These are phyloP conservation scores for Calliphora vomitoria DNA, from an alignment of 2,888 invertebrate species.

Conservation along the genomic window DNA sequence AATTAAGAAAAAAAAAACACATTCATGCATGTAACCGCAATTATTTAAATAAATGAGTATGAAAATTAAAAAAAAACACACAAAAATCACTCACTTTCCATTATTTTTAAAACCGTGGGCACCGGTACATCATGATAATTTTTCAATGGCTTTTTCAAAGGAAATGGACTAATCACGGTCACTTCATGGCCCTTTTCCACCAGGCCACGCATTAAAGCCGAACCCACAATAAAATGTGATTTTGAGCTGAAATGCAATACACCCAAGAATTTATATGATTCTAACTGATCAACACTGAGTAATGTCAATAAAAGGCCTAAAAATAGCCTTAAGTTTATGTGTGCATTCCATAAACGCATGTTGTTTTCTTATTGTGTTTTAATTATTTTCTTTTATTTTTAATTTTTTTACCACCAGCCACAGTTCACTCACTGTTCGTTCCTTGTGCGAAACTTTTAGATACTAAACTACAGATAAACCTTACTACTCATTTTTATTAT, in stretches of 20 bases:
- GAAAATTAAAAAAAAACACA: background rate
- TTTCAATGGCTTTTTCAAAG: conserved; percentile 77
- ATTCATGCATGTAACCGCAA: background rate
- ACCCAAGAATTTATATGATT: conserved; percentile 78
- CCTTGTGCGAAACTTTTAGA: background rate
- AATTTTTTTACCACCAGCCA: background rate
- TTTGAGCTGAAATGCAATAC: conserved; percentile 78
- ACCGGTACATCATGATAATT: conserved; percentile 78
- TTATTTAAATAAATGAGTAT: background rate
- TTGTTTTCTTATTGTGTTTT: background rate
- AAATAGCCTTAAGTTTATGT: conserved; percentile 47
- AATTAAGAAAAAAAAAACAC: conserved; percentile 6
- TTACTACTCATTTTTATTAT: conserved; percentile 26
- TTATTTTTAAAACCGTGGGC: conserved; percentile 58
- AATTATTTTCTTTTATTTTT: background rate
- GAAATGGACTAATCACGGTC: conserved; percentile 80
- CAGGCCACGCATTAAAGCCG: conserved; percentile 81
- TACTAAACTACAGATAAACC: conserved; percentile 29
- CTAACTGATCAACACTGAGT: background rate
- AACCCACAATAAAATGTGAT: conserved; percentile 82
- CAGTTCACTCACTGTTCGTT: background rate
- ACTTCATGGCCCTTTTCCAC: conserved; percentile 82
- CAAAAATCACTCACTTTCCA: conserved; percentile 67
- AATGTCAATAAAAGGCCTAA: conserved; percentile 43
- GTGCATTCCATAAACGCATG: conserved; percentile 64